Percentiles rank a stretch among this genome's conserved stretches.
These are phyloP conservation scores for Branchipolynoe longqiensis DNA, from an alignment of 2,888 invertebrate species.

Conservation along the genomic window DNA sequence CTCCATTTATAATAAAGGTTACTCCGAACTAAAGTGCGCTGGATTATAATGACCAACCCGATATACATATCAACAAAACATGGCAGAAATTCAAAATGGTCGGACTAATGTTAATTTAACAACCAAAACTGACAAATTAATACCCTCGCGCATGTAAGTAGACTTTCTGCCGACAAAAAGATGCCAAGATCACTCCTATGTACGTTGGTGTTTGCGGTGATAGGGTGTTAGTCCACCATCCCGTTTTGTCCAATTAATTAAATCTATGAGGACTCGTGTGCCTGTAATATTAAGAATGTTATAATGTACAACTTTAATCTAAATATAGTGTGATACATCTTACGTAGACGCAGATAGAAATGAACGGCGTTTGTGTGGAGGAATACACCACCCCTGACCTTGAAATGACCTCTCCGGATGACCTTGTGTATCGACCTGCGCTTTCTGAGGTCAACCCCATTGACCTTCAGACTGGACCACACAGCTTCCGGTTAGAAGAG, in stretches of 20 bases:
- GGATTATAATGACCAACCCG: no score
- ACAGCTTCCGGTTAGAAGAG: conserved; percentile 80
- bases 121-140: no score
- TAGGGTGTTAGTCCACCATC: no score
- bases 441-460: conserved; percentile 58
- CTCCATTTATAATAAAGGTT: no score
- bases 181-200: no score
- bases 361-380: conserved; percentile 75
- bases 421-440: neutral
- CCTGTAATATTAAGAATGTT: neutral
- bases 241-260: neutral
- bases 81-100: no score
- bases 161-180: no score
- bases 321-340: neutral
- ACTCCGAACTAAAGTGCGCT: no score
- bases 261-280: neutral
- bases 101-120: no score
- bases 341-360: conserved; percentile 74
- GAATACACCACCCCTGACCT: conserved; percentile 67
- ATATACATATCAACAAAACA: no score
- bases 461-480: conserved; percentile 70
- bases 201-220: no score
- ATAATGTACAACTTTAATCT: neutral
- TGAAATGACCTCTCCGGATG: neutral
- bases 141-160: no score